A percentile compares a stretch with the other conserved stretches of the same genome.
These are phyloP conservation scores for Eulithis prunata DNA, from an alignment of 2,888 invertebrate genomes.

Conservation along the genomic window DNA sequence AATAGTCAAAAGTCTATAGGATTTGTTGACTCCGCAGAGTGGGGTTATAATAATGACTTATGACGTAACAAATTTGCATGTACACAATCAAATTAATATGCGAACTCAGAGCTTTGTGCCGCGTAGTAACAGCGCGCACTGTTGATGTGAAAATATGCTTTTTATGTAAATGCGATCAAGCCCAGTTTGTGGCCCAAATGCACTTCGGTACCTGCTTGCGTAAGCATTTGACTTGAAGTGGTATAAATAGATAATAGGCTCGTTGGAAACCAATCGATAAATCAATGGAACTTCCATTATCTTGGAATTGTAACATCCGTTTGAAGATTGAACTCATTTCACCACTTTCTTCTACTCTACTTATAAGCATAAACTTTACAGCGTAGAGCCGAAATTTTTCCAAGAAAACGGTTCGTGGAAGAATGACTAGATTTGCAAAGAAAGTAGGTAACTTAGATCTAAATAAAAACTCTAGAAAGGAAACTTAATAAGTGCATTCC, in stretches of 20 bases:
- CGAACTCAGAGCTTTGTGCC: not conserved
- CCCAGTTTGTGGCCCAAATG: conserved; percentile 49
- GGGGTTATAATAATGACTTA: too few relatives aligned
- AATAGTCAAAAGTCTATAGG: too few relatives aligned
- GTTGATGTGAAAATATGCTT: conserved; percentile 6
- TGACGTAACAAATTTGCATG: not conserved
- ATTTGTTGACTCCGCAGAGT: too few relatives aligned
- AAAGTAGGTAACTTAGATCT: not conserved
- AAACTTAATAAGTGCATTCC: conserved; percentile 20
- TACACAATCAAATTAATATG: not conserved
- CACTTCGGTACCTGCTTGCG: conserved; percentile 45
- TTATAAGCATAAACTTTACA: not conserved
- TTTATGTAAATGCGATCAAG: conserved; percentile 16
- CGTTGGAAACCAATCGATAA: conserved; percentile 23
- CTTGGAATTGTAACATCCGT: conserved; percentile 10
- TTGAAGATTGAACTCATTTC: conserved; percentile 9
- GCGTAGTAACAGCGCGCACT: not conserved
- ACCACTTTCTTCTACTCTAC: not conserved
- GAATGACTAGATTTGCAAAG: not conserved
- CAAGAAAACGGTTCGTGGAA: not conserved
- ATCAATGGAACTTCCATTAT: conserved; percentile 13
- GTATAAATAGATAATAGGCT: conserved; percentile 49
- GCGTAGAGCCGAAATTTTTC: not conserved
- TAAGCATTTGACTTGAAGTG: conserved; percentile 42
- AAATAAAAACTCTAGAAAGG: conserved; percentile 4